Conservation (phyloP, 2,888 invertebrate species). For the Diarsia dahlii region DNA sequence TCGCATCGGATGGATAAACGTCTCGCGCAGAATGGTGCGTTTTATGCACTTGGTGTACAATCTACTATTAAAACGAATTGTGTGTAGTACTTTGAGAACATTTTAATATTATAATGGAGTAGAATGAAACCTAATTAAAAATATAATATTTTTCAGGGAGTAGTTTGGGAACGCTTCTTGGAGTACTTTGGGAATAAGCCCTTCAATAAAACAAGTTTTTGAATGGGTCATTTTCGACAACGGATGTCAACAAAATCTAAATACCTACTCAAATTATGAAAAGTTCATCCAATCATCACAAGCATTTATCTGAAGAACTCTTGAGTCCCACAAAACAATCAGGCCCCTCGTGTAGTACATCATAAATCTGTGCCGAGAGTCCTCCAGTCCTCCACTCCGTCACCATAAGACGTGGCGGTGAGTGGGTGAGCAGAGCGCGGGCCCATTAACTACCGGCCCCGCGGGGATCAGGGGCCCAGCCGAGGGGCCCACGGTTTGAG, state of each 20-base stretch:
- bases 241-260: neutral
- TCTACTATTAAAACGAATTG: too few species aligned
- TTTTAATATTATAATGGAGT: too few species aligned
- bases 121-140: too few species aligned
- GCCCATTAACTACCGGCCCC: constrained; percentile 26
- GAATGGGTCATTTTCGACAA: neutral
- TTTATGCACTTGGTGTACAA: too few species aligned
- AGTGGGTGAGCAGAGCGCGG: constrained; percentile 25
- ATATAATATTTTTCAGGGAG: too few species aligned
- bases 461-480: neutral
- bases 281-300: neutral
- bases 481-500: neutral
- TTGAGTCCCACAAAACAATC: constrained; percentile 20
- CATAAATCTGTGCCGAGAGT: constrained; percentile 34
- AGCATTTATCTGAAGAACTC: constrained; percentile 11
- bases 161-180: too few species aligned
- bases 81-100: too few species aligned
- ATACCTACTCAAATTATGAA: neutral
- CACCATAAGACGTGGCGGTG: constrained; percentile 11
- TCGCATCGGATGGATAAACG: too few species aligned
- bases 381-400: constrained; percentile 18
- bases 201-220: neutral
- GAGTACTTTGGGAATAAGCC: too few species aligned
- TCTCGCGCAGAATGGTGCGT: too few species aligned
- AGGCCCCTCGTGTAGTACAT: constrained; percentile 13